A percentile compares a stretch with the other conserved stretches of the same genome.
These are phyloP conservation scores for Camelus dromedarius DNA, from an alignment of 2,113 vertebrate species.

Conservation along the genomic window DNA sequence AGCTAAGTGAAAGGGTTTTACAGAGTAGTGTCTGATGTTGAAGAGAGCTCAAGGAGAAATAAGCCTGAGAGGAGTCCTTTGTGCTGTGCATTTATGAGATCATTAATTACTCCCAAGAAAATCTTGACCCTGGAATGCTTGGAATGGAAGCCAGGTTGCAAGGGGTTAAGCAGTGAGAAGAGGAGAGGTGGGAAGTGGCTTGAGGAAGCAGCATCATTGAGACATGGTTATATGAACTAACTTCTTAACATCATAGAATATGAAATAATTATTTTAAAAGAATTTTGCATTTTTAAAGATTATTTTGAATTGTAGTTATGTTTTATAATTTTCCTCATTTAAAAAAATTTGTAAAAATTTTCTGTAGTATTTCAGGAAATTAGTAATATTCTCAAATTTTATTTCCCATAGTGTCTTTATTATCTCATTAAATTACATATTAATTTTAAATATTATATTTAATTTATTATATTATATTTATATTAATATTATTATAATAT, in stretches of 20 bases:
- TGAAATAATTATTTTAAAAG: neutral
- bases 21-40: neutral
- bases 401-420: neutral
- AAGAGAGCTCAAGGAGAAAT: neutral
- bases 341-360: neutral
- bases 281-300: conserved; percentile 13
- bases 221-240: conserved; percentile 5
- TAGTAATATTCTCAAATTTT: conserved; percentile 8
- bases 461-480: no score
- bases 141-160: neutral
- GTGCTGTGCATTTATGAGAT: conserved; percentile 12
- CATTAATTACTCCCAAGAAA: neutral
- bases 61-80: neutral
- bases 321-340: neutral
- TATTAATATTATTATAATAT: no score
- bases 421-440: conserved; percentile 6
- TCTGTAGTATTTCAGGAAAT: conserved; percentile 6
- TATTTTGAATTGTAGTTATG: conserved; percentile 21
- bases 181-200: neutral
- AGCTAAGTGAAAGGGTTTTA: neutral
- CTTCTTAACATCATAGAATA: neutral
- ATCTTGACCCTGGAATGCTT: neutral
- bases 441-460: neutral
- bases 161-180: neutral
- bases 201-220: neutral